A percentile compares a stretch with the other conserved stretches of the same genome.
phyloP scores from a whole-genome alignment of 2,113 vertebrate species.

The Podocnemis expansa region DNA sequence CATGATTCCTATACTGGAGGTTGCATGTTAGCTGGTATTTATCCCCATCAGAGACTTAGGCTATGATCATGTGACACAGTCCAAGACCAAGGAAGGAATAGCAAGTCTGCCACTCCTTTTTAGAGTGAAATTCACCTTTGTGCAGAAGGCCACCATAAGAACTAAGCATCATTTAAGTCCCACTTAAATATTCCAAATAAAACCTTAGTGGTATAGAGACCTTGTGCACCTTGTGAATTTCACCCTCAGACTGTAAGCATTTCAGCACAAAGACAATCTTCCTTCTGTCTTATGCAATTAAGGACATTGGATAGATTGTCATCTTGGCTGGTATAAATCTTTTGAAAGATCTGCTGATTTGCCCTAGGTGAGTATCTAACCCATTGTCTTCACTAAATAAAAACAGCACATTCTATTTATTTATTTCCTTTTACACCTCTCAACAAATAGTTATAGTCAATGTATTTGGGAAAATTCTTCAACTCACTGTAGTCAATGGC shows the following conservation, averaged over 20 bases:
- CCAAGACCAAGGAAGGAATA: neutral
- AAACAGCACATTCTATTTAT: fast-evolving
- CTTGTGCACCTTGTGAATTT: neutral
- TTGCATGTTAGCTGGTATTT: fast-evolving
- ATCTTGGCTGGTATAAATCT: fast-evolving
- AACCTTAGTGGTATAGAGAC: fast-evolving
- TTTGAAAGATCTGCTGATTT: fast-evolving
- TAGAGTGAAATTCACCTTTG: neutral
- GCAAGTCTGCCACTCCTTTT: fast-evolving
- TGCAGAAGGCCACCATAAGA: fast-evolving
- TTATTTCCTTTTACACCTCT: neutral
- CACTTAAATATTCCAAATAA: neutral
- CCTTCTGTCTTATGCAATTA: fast-evolving
- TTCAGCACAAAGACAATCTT: fast-evolving
- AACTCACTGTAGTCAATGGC: neutral
- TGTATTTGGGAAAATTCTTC: neutral
- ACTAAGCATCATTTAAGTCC: neutral
- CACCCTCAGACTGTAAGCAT: fast-evolving
- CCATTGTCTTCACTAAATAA: fast-evolving
- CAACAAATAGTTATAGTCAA: neutral
- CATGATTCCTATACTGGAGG: neutral
- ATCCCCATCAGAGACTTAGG: neutral
- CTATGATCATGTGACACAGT: fast-evolving
- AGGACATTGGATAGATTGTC: fast-evolving
- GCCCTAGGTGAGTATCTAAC: neutral